Conservation (phyloP, 2,113 vertebrate genomes). For the Andinoacara biseriatus region DNA sequence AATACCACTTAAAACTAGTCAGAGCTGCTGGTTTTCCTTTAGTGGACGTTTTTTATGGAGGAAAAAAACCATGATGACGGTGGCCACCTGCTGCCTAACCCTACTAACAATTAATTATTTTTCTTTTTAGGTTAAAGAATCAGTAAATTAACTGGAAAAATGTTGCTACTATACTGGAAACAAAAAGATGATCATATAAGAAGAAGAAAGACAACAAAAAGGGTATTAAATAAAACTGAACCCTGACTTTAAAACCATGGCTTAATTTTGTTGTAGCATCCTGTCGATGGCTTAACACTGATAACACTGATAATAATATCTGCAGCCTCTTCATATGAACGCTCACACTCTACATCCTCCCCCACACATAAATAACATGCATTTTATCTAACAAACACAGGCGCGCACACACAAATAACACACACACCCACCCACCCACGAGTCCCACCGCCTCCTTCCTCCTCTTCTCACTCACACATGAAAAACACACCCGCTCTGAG, state of each 20-base stretch:
- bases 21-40: no score
- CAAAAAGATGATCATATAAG: neutral
- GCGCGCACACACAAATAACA: neutral
- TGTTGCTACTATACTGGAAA: neutral
- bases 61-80: no score
- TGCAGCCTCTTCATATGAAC: neutral
- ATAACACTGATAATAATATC: slow-evolving; percentile 1
- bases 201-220: neutral
- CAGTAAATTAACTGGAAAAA: neutral
- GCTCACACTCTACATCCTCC: neutral
- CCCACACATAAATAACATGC: slow-evolving; percentile 11
- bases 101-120: neutral
- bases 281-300: neutral
- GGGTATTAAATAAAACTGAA: accelerated
- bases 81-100: no score
- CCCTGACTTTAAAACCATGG: neutral
- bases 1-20: no score
- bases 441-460: neutral
- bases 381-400: slow-evolving; percentile 2
- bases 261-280: neutral
- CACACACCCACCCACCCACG: neutral
- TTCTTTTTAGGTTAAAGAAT: neutral
- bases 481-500: neutral
- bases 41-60: no score
- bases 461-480: slow-evolving; percentile 20